phyloP scores from a whole-genome alignment of 2,888 invertebrate species.

The Abrostola triplasia region DNA sequence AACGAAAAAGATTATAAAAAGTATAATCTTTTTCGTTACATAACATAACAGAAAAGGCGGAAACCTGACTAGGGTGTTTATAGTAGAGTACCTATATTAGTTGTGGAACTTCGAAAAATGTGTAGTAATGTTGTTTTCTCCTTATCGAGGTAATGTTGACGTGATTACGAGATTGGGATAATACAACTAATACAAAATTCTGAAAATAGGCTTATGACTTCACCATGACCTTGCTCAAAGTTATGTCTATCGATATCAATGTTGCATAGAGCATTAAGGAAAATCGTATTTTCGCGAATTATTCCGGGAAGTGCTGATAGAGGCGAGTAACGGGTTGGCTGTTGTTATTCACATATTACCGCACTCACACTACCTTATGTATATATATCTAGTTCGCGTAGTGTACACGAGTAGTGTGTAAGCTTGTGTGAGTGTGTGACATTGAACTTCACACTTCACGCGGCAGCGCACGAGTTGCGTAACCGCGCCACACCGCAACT shows the following conservation, averaged over 20 bases:
- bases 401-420: constrained; percentile 49
- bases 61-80: no score
- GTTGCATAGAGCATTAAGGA: constrained; percentile 70
- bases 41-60: no score
- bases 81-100: no score
- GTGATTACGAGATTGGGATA: not conserved
- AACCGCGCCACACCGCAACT: constrained; percentile 65
- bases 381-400: constrained; percentile 60
- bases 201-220: constrained; percentile 73
- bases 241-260: constrained; percentile 71
- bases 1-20: no score
- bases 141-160: not conserved
- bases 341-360: constrained; percentile 81
- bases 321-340: constrained; percentile 85
- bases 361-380: constrained; percentile 60
- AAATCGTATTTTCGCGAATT: constrained; percentile 81
- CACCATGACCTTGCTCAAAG: constrained; percentile 82
- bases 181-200: constrained; percentile 29
- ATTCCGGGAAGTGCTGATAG: constrained; percentile 85
- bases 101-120: no score
- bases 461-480: constrained; percentile 84
- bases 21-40: no score
- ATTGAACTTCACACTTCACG: constrained; percentile 88
- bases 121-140: no score
- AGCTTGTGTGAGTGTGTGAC: constrained; percentile 79